Conservation (phyloP, 35 echinoderm and acorn worm species). For the Ophiothrix spiculata region DNA sequence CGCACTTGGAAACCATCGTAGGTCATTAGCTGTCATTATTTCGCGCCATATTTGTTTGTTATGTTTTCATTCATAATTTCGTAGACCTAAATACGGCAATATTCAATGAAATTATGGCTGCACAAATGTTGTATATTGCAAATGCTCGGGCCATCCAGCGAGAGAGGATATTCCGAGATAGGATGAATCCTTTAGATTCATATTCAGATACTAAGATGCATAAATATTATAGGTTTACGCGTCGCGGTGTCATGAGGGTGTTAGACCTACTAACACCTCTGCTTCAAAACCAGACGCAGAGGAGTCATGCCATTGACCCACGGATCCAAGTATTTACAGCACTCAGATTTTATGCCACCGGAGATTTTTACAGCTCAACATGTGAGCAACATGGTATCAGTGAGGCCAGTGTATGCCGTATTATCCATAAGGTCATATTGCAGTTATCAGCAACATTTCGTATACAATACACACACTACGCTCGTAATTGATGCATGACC, state of each 20-base stretch:
- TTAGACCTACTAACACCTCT: slow-evolving; percentile 29
- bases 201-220: slow-evolving; percentile 54
- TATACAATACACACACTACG: too few species aligned
- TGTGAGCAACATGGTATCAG: slow-evolving; percentile 31
- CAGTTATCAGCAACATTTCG: too few species aligned
- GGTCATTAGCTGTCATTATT: too few species aligned
- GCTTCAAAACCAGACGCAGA: background rate
- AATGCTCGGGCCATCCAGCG: slow-evolving; percentile 37
- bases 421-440: too few species aligned
- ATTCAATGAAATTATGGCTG: slow-evolving; percentile 36
- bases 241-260: slow-evolving; percentile 40
- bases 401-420: too few species aligned
- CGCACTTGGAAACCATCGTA: too few species aligned
- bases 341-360: slow-evolving; percentile 24
- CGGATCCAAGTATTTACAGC: slow-evolving; percentile 18
- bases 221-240: slow-evolving; percentile 41
- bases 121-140: slow-evolving; percentile 8
- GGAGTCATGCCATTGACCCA: slow-evolving; percentile 52
- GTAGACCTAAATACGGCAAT: too few species aligned
- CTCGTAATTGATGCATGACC: too few species aligned
- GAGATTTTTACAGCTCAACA: background rate
- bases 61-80: too few species aligned
- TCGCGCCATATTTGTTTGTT: too few species aligned
- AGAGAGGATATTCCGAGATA: slow-evolving; percentile 41
- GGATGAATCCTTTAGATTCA: slow-evolving; percentile 22